phyloP scores from a whole-genome alignment of 2,113 vertebrate species.

The Solea solea region DNA sequence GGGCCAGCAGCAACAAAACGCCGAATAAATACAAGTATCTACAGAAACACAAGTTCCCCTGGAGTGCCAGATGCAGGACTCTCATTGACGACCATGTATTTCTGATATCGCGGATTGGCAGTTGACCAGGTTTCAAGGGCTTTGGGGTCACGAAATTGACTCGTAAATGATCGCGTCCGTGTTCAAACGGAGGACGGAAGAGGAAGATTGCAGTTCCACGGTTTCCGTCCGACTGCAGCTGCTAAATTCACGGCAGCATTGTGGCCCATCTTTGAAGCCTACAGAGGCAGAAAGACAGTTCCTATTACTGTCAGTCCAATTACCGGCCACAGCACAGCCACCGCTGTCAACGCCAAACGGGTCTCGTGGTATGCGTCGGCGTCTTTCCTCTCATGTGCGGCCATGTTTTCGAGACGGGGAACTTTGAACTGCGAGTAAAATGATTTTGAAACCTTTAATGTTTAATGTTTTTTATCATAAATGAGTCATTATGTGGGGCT shows the following conservation, averaged over 20 bases:
- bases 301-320: conserved; percentile 77
- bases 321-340: conserved; percentile 67
- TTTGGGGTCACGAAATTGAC: conserved; percentile 58
- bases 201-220: conserved; percentile 64
- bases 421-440: conserved; percentile 21
- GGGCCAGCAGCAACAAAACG: conserved; percentile 56
- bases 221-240: conserved; percentile 62
- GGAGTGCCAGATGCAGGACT: conserved; percentile 53
- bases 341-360: conserved; percentile 65
- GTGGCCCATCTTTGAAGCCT: conserved; percentile 57
- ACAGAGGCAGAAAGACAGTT: conserved; percentile 71
- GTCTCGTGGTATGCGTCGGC: conserved; percentile 54
- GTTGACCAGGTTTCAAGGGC: conserved; percentile 57
- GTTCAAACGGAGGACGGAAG: conserved; percentile 53
- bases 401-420: conserved; percentile 35
- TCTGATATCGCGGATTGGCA: conserved; percentile 53
- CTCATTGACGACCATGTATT: conserved; percentile 67
- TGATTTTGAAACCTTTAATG: conserved; percentile 24
- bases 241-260: conserved; percentile 58
- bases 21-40: conserved; percentile 58
- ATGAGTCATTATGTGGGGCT: conserved; percentile 11
- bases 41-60: conserved; percentile 46
- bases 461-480: conserved; percentile 4
- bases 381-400: conserved; percentile 52
- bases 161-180: conserved; percentile 67